These are phyloP conservation scores for Blastobasis lacticolella DNA, from an alignment of 2,888 invertebrate genomes.

Conservation along the genomic window DNA sequence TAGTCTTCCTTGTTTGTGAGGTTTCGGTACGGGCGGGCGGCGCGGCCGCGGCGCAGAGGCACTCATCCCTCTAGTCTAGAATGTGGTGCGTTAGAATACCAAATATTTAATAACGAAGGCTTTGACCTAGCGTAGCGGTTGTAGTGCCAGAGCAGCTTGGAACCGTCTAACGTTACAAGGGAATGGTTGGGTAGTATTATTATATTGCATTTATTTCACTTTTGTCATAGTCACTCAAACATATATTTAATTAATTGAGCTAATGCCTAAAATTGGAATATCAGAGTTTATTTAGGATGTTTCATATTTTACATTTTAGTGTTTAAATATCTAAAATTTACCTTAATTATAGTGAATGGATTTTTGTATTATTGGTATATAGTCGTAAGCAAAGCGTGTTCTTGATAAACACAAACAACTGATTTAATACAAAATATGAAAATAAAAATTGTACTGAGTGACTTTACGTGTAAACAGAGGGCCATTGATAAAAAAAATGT, in stretches of 20 bases:
- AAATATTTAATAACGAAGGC: constrained; percentile 69
- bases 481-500: constrained; percentile 68
- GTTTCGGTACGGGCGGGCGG: constrained; percentile 26
- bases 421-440: constrained; percentile 66
- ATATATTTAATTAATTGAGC: constrained; percentile 71
- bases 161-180: constrained; percentile 51
- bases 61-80: constrained; percentile 72
- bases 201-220: constrained; percentile 72
- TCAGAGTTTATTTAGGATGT: constrained; percentile 75
- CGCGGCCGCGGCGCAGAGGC: constrained; percentile 50
- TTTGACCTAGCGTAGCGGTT: constrained; percentile 59
- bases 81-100: constrained; percentile 72
- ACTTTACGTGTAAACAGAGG: constrained; percentile 74
- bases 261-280: constrained; percentile 74
- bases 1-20: constrained; percentile 69
- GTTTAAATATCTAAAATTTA: constrained; percentile 74
- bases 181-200: constrained; percentile 68
- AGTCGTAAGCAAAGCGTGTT: constrained; percentile 72
- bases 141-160: constrained; percentile 67
- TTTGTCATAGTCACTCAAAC: constrained; percentile 71
- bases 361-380: constrained; percentile 74
- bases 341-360: constrained; percentile 73
- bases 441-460: constrained; percentile 67
- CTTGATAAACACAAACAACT: constrained; percentile 68
- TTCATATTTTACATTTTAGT: constrained; percentile 74